A percentile compares a stretch with the other conserved stretches of the same genome.
phyloP scores from a whole-genome alignment of 23 tunicate species.

The Styela plicata region DNA sequence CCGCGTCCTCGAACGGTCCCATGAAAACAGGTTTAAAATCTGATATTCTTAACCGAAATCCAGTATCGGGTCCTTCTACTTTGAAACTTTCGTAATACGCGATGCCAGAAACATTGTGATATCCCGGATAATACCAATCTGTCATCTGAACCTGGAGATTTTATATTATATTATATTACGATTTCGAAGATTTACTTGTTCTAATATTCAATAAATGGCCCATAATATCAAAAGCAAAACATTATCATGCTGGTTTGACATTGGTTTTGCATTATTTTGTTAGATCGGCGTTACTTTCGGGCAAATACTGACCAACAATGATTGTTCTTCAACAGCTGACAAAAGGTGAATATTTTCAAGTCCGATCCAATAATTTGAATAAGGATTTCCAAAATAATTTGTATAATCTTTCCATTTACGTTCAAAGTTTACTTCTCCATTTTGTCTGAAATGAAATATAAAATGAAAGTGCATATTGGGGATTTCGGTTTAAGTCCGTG shows the following conservation, averaged over 20 bases:
- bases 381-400: conserved; percentile 32
- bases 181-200: no score
- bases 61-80: conserved; percentile 17
- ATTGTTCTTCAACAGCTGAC: conserved; percentile 28
- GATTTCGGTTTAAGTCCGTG: no score
- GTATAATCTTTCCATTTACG: conserved; percentile 28
- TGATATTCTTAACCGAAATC: conserved; percentile 31
- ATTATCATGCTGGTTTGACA: not conserved
- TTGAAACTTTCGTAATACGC: conserved; percentile 44
- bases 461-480: no score
- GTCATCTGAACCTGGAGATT: conserved; percentile 47
- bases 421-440: conserved; percentile 10
- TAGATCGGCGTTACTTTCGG: no score
- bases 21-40: not conserved
- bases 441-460: not conserved
- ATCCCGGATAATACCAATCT: conserved; percentile 43
- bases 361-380: conserved; percentile 58
- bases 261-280: no score
- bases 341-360: conserved; percentile 26
- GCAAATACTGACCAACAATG: conserved; percentile 33
- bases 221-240: not conserved
- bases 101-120: conserved; percentile 25
- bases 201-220: no score
- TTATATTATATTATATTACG: no score
- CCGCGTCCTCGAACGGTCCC: conserved; percentile 31